These are phyloP conservation scores for Loxodonta africana DNA, from an alignment of 2,113 vertebrate species.

Conservation along the genomic window DNA sequence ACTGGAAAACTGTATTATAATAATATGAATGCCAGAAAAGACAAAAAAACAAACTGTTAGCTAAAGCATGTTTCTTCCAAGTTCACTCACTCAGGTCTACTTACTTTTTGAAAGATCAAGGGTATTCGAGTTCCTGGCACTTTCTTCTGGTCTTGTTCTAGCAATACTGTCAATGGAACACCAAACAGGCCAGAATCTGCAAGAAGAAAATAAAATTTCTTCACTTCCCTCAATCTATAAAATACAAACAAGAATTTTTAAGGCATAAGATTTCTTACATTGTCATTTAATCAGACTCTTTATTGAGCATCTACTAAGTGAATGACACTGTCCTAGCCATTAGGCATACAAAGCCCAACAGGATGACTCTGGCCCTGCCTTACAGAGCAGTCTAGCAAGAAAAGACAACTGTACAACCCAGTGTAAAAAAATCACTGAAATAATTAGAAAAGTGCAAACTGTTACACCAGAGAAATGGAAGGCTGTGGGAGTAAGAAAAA, in stretches of 20 bases:
- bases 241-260: conserved; percentile 59
- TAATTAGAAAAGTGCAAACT: conserved; percentile 2
- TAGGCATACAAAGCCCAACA: not conserved
- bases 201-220: conserved; percentile 74
- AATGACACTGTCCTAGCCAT: not conserved
- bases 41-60: conserved; percentile 12
- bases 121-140: conserved; percentile 93
- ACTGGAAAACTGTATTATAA: conserved; percentile 62
- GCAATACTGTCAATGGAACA: conserved; percentile 92
- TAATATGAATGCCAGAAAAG: conserved; percentile 28
- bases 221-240: conserved; percentile 50
- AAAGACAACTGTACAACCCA: not conserved
- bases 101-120: conserved; percentile 95
- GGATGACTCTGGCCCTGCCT: not conserved
- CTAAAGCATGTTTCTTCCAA: not conserved
- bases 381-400: not conserved
- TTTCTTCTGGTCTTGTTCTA: conserved; percentile 97
- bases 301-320: not conserved
- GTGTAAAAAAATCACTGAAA: not conserved
- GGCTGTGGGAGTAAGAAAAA: not conserved
- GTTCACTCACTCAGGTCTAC: conserved; percentile 51
- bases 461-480: not conserved
- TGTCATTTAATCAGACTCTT: not conserved
- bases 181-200: conserved; percentile 96
- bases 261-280: not conserved